Conservation (phyloP, 35 echinoderm and acorn worm genomes). For the Patiria miniata region DNA sequence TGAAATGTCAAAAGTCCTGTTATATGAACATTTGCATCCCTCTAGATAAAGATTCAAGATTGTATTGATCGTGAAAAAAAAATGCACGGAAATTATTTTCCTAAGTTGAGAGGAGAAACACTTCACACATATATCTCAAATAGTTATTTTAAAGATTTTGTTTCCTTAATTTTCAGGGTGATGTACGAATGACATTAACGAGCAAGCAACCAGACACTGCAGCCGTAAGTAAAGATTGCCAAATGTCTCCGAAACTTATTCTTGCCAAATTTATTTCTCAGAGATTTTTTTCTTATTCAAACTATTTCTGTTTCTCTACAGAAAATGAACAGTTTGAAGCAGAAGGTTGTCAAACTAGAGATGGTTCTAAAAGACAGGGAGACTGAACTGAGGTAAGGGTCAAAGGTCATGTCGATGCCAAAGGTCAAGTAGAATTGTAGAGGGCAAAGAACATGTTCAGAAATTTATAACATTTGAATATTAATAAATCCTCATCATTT, state of each 20-base stretch:
- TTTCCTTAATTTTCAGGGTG: conserved; percentile 63
- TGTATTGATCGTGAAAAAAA: too few species aligned
- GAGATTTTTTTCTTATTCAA: neutral
- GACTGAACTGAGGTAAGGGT: conserved; percentile 83
- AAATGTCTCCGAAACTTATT: neutral
- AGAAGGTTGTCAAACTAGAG: conserved; percentile 89
- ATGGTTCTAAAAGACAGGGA: conserved; percentile 85
- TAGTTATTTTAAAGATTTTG: too few species aligned
- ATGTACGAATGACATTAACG: conserved; percentile 73
- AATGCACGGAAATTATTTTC: too few species aligned
- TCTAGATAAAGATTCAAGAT: too few species aligned
- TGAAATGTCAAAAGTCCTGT: neutral
- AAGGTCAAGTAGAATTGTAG: too few species aligned
- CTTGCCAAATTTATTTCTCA: neutral
- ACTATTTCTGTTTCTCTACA: conserved; percentile 40
- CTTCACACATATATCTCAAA: too few species aligned
- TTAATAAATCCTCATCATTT: too few species aligned
- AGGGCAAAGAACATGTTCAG: too few species aligned
- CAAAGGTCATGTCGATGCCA: too few species aligned
- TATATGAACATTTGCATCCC: too few species aligned
- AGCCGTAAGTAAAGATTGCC: conserved; percentile 74
- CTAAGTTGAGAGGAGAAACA: too few species aligned
- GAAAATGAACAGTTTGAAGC: conserved; percentile 93
- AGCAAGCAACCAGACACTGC: conserved; percentile 83
- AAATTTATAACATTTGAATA: too few species aligned